Evolutionary conservation across 2,888 invertebrate species (phyloP), one percentile per base, ranked within the genome.

Genomic region (Polymixis flavicincta): DNA sequence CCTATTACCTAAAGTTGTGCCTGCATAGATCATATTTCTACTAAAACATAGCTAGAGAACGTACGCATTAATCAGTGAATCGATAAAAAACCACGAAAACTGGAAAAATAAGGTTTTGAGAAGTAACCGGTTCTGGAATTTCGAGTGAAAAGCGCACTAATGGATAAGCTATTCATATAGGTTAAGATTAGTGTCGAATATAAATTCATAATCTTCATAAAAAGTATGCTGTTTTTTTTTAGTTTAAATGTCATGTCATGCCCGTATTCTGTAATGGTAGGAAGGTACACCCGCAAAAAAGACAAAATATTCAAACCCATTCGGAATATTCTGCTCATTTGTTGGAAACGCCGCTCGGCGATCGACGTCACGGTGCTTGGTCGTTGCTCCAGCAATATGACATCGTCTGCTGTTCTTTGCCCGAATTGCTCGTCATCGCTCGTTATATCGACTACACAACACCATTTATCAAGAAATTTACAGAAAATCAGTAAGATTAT

Each of bases 361-460:
- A 45, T n/a, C 4, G 74, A 42, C 17, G 69, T 48, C 25, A 67
- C 69, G 28, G 66, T 32, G 57, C 81, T 52, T 28, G 77, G 42
- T 14, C 42, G 25, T 14, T 61, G 75, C 19, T 22, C 55, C 69
- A 82, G 69, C 76, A 82, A 64, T 54, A 69, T 72, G 42, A 66
- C 17, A 25, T 67, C 28, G 0, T 84, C 82, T 7, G 76, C 63
- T 0, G 61, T 61, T 25, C 61, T 50, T 55, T 66, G 50, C 50
- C 54, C 72, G 45, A 52, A 28, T 60, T 60, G 37, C 50, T 82
- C 81, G 13, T 69, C 85, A 72, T 84, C 76, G 17, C 65, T 80
- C 55, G 60, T 22, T 42, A 45, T 55, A 9, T 70, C 60, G 42
- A 72, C 85, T 84, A 83, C 57, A 80, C 28, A 73, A 72, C 17